Evolutionary conservation across 2,888 invertebrate genomes (phyloP).

Genomic region (Xestia xanthographa): DNA sequence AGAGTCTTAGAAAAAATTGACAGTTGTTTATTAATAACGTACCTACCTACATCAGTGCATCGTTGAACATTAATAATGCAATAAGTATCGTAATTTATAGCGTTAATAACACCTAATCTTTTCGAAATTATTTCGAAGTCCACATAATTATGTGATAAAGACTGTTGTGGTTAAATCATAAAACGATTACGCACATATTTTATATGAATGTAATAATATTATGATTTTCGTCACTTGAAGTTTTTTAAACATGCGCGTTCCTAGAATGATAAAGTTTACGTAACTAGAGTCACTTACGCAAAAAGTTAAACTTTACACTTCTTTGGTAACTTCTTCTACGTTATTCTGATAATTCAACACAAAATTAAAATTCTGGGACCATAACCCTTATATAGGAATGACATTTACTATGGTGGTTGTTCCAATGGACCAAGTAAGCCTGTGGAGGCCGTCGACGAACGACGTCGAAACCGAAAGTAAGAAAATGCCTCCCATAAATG

Average conservation of each 20-base stretch:
- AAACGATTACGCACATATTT: constrained; percentile 31
- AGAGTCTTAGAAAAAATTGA: background rate
- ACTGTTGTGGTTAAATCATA: constrained; percentile 88
- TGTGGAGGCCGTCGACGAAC: background rate
- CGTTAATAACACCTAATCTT: constrained; percentile 58
- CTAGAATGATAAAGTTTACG: constrained; percentile 35
- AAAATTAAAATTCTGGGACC: background rate
- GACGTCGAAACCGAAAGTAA: background rate
- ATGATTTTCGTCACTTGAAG: constrained; percentile 61
- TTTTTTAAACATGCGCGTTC: constrained; percentile 38
- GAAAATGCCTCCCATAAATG: background rate
- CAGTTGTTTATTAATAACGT: constrained; percentile 2
- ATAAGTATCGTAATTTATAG: constrained; percentile 42
- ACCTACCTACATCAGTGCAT: background rate
- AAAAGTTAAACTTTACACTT: background rate
- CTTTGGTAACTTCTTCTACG: background rate
- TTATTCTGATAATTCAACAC: background rate
- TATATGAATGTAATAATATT: constrained; percentile 60
- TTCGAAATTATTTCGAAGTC: constrained; percentile 51
- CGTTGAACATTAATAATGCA: background rate
- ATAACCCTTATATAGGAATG: background rate
- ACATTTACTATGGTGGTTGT: background rate
- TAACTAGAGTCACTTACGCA: background rate
- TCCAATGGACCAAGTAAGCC: background rate
- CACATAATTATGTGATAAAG: constrained; percentile 61